These are phyloP conservation scores for Dynastes tityus DNA, from an alignment of 2,888 invertebrate genomes.

Conservation along the genomic window DNA sequence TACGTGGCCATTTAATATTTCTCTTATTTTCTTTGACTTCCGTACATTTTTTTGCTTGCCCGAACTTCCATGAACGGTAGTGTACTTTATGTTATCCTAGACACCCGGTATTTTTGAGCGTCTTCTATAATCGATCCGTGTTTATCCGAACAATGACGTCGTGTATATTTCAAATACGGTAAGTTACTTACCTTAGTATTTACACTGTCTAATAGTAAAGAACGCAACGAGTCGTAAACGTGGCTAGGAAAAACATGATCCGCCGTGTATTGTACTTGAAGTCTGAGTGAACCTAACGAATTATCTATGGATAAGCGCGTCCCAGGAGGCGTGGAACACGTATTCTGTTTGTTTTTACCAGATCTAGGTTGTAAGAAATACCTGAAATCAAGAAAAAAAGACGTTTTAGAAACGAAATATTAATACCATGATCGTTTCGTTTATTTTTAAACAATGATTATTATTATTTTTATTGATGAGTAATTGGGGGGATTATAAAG, in stretches of 20 bases:
- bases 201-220: conserved; percentile 83
- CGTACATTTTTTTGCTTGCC: no score
- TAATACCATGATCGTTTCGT: background rate
- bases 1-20: no score
- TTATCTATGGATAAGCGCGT: conserved; percentile 79
- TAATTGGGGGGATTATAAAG: background rate
- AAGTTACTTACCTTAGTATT: conserved; percentile 74
- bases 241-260: conserved; percentile 91
- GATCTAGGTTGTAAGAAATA: conserved; percentile 84
- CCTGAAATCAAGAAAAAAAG: conserved; percentile 71
- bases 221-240: conserved; percentile 85
- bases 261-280: conserved; percentile 90
- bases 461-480: background rate
- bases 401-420: conserved; percentile 1
- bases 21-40: no score
- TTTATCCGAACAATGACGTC: background rate
- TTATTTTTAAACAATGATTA: no score
- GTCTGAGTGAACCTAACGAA: conserved; percentile 85
- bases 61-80: no score
- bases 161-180: background rate
- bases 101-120: no score
- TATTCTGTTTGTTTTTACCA: conserved; percentile 74
- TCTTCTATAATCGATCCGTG: background rate
- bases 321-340: conserved; percentile 83
- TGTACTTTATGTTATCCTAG: no score